Evolutionary conservation across 2,113 vertebrate genomes (phyloP).

Genomic region (Macrotis lagotis): DNA sequence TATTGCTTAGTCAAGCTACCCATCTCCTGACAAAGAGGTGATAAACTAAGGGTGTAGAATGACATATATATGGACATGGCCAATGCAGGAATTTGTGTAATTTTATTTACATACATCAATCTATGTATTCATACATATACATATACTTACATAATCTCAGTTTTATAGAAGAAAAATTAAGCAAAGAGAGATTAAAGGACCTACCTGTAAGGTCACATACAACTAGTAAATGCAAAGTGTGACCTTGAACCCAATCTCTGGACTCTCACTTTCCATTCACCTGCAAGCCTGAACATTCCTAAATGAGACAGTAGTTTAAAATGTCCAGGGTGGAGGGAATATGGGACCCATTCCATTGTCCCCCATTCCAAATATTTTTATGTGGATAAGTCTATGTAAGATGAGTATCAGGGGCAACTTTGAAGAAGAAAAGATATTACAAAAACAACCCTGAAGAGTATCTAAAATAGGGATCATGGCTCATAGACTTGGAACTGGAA

Average conservation of each 20-base stretch:
- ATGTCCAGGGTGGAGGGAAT: not conserved
- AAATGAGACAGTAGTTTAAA: not conserved
- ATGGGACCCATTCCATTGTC: not conserved
- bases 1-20: not conserved
- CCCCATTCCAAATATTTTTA: not conserved
- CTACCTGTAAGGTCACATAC: not conserved
- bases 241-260: not conserved
- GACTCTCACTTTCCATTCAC: not conserved
- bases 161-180: slow-evolving; percentile 41
- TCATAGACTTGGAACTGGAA: not conserved
- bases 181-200: slow-evolving; percentile 9
- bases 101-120: not conserved
- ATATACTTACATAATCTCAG: not conserved
- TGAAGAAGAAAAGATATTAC: not conserved
- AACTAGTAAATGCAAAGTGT: not conserved
- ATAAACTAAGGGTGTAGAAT: not conserved
- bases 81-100: not conserved
- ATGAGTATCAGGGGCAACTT: not conserved
- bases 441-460: not conserved
- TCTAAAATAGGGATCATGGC: not conserved
- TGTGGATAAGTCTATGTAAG: not conserved
- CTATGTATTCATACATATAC: not conserved
- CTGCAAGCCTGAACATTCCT: not conserved
- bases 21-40: not conserved
- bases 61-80: not conserved